These are phyloP conservation scores for Amphimallon solstitiale DNA, from an alignment of 2,888 invertebrate genomes.

Conservation along the genomic window DNA sequence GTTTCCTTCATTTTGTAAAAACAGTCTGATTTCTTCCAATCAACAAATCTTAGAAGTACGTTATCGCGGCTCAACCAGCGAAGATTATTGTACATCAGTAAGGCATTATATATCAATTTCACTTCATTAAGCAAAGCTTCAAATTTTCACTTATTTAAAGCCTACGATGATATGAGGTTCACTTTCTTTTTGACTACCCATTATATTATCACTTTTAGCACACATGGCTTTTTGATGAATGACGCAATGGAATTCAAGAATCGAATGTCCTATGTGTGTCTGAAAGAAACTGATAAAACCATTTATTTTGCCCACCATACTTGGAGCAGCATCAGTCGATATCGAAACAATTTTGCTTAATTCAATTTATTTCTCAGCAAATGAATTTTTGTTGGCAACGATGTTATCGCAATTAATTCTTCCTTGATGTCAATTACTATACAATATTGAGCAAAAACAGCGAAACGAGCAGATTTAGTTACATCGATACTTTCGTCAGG, in stretches of 20 bases:
- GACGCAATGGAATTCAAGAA: conserved; percentile 50
- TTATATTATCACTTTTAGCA: conserved; percentile 49
- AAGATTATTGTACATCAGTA: too few relatives aligned
- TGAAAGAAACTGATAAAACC: conserved; percentile 43
- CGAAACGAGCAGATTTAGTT: too few relatives aligned
- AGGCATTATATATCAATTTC: conserved; percentile 38
- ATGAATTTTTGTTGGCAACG: too few relatives aligned
- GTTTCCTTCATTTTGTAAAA: too few relatives aligned
- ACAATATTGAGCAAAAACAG: too few relatives aligned
- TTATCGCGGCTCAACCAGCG: too few relatives aligned
- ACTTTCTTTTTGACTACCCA: conserved; percentile 46
- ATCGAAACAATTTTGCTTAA: conserved; percentile 9
- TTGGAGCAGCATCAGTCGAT: conserved; percentile 37
- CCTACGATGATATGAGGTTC: conserved; percentile 45
- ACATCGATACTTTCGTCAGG: too few relatives aligned
- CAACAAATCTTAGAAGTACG: too few relatives aligned
- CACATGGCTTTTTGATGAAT: conserved; percentile 50
- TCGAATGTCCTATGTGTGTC: conserved; percentile 45
- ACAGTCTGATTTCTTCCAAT: too few relatives aligned
- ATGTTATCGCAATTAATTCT: too few relatives aligned
- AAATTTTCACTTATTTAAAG: conserved; percentile 52
- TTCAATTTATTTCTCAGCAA: too few relatives aligned
- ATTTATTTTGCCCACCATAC: conserved; percentile 24
- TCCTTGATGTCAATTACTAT: too few relatives aligned
- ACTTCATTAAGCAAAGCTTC: conserved; percentile 51